These are phyloP conservation scores for Habropoda laboriosa DNA, from an alignment of 1,140 invertebrate species.

Conservation along the genomic window DNA sequence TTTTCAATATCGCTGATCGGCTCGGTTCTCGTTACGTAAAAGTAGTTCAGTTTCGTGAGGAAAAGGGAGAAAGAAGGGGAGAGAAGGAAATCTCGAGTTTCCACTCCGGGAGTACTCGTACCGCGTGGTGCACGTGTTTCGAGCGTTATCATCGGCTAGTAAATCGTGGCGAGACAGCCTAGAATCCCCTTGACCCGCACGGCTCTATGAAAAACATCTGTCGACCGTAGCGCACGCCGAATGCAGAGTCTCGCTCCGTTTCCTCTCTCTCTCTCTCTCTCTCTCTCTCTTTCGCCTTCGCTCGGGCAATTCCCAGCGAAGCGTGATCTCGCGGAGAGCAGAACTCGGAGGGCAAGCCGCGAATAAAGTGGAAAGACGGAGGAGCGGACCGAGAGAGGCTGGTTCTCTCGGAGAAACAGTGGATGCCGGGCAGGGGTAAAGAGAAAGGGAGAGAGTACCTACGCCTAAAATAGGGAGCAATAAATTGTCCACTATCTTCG, in stretches of 20 bases:
- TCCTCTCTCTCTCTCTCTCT: background rate
- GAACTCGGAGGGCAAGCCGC: background rate
- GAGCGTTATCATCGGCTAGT: constrained; percentile 61
- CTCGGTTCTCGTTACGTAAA: no score
- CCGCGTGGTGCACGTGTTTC: constrained; percentile 53
- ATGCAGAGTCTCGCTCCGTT: background rate
- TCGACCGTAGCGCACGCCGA: background rate
- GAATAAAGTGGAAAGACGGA: background rate
- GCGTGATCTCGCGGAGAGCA: background rate
- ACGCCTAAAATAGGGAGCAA: constrained; percentile 80
- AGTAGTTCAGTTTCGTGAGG: no score
- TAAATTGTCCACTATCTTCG: constrained; percentile 80
- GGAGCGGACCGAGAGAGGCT: background rate
- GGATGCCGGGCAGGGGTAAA: constrained; percentile 29
- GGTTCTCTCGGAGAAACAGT: constrained; percentile 27
- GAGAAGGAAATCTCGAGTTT: constrained; percentile 48
- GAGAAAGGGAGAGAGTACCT: constrained; percentile 60
- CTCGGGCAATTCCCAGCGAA: background rate
- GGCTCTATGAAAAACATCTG: constrained; percentile 59
- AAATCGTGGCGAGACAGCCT: constrained; percentile 55
- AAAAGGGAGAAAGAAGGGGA: background rate
- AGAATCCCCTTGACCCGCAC: constrained; percentile 50
- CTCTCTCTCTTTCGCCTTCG: background rate
- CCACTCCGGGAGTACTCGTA: constrained; percentile 7
- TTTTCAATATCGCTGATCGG: no score